Base-by-base conservation (phyloP, 2,113 vertebrate species). In the Tyto alba region DNA sequence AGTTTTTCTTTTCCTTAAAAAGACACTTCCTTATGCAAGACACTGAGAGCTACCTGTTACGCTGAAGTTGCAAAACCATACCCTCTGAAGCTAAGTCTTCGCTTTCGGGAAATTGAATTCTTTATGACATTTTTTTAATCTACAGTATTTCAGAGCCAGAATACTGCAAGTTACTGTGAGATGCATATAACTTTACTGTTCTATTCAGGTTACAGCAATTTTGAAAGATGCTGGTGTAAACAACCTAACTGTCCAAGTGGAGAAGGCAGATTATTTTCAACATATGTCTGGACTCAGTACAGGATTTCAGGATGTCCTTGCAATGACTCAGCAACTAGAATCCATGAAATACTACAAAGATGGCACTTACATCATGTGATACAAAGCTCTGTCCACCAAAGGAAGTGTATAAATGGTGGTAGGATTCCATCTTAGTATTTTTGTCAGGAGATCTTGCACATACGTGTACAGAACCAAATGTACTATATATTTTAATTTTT, bases 231-330 rank as follows among this genome's bases (percentile, higher is more conserved):
- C 98, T 8, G 99, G 99, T 2, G 98, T 99, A 84, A 99, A 99
- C 85, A 99, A 99, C 67, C 97, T 99, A 92, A 99, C 99, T 7
- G 98, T 99, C n/a, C 99, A 99, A 96, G 98, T 99, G 96, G 99
- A 99, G 97, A 99, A 99, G 96, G 99, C 99, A 82, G 99, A 99
- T 8, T 99, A 99, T 96, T 99, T 99, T 96, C 99, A 99, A 93
- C 99, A 99, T 94, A 99, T 99, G 99, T 99, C 99, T 0, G 99
- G 99, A 78, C 99, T 99, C 26, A 99, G 99, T 97, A 98, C 99
- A 9, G 99, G 99, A 55, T 99, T 99, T 96, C 99, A 99, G 27
- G 99, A 99, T 88, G 98, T 99, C 87, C 98, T 99, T 83, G 98
- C 98, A 16, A 99, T 99, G 99, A 99, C 99, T 38, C 99, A 99